phyloP scores from a whole-genome alignment of 2,113 vertebrate genomes.

The Rhabdornis inornatus region DNA sequence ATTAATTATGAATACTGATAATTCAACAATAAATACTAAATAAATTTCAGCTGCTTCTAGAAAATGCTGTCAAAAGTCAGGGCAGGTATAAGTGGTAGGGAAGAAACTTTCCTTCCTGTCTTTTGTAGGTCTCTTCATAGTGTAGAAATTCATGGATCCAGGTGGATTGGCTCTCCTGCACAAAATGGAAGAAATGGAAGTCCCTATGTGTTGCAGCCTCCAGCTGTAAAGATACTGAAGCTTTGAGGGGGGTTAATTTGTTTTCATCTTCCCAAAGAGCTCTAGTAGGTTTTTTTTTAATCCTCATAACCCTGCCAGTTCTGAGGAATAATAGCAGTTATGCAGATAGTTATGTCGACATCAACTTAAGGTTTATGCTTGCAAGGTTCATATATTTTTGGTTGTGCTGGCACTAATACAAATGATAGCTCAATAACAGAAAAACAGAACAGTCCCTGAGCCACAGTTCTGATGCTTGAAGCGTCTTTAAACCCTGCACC shows the following conservation, averaged over 20 bases:
- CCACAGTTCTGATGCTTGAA: slow-evolving; percentile 15
- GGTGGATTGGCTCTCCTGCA: background rate
- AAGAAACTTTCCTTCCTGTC: background rate
- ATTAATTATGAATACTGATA: background rate
- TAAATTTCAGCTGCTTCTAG: background rate
- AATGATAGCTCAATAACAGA: slow-evolving; percentile 42
- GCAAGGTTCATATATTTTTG: slow-evolving; percentile 27
- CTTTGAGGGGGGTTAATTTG: background rate
- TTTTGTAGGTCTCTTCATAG: background rate
- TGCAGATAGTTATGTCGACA: slow-evolving; percentile 23
- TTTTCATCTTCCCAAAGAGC: slow-evolving; percentile 16
- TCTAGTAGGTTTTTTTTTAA: background rate
- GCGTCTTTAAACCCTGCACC: background rate
- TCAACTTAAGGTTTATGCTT: slow-evolving; percentile 41
- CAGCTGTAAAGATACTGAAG: background rate
- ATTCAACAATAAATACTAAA: background rate
- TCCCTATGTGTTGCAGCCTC: background rate
- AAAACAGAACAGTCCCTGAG: slow-evolving; percentile 14
- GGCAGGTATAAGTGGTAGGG: background rate
- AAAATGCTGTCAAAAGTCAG: background rate
- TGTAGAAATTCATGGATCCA: background rate
- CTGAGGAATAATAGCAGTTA: slow-evolving; percentile 25
- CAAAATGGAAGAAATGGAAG: background rate
- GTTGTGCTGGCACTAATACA: slow-evolving; percentile 1
- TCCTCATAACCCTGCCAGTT: slow-evolving; percentile 25